phyloP scores from a whole-genome alignment of 1,140 invertebrate genomes.

The Dufourea novaeangliae region DNA sequence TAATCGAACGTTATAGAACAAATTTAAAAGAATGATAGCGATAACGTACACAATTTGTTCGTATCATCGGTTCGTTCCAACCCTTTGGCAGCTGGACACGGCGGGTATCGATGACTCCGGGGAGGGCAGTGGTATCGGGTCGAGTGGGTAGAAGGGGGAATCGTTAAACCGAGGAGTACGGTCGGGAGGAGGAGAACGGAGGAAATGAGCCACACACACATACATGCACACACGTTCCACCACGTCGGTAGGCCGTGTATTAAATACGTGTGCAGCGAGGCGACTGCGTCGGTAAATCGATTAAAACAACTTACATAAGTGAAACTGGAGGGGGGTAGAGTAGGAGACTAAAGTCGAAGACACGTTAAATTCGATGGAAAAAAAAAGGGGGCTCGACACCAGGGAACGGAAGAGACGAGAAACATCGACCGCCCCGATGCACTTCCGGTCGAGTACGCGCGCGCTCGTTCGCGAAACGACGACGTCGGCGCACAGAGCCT shows the following conservation, averaged over 20 bases:
- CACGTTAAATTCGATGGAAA: constrained; percentile 21
- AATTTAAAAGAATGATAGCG: too few species aligned
- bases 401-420: constrained; percentile 22
- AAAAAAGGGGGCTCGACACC: too few species aligned
- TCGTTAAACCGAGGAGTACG: not conserved
- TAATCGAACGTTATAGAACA: too few species aligned
- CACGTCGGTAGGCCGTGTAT: not conserved
- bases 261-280: constrained; percentile 18
- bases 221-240: not conserved
- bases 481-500: constrained; percentile 14
- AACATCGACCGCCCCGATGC: constrained; percentile 26
- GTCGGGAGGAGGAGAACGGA: not conserved
- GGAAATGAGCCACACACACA: constrained; percentile 33
- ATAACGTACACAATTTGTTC: constrained; percentile 49
- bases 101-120: constrained; percentile 46
- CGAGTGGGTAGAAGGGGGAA: not conserved
- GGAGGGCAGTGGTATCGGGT: constrained; percentile 23
- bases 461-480: not conserved
- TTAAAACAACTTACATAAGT: constrained; percentile 59
- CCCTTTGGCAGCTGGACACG: not conserved
- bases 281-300: constrained; percentile 43
- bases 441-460: not conserved
- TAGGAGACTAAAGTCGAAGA: constrained; percentile 21
- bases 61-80: constrained; percentile 18
- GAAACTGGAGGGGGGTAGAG: constrained; percentile 4